Base-by-base conservation (phyloP, 2,797 vertebrate species). In the Lutjanus argentimaculatus region DNA sequence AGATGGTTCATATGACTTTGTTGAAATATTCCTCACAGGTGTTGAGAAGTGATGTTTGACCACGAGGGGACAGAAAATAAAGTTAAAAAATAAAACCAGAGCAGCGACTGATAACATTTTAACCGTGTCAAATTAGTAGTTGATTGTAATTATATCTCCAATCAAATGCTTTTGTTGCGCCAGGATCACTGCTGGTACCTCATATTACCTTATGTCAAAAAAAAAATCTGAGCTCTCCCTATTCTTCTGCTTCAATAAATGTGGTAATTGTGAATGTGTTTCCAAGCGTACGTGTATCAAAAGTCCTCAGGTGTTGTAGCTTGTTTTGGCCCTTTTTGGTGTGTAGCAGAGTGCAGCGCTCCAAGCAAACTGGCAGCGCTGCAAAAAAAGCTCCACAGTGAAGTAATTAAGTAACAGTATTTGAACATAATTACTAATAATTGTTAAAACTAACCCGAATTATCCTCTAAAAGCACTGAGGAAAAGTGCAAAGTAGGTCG, bases 221-320 rank as follows among this genome's bases (percentile, higher is more conserved):
- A 65, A 72, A 36, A 30, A 36, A 61, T 42, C 0, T 15, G 22
- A 67, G 46, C 61, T 5, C 30, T 46, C 30, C n/a, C 53, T 40
- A n/a, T 49, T 83, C 59, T 48, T 67, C 72, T 75, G 67, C 57
- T 56, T 85, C 46, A 82, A 25, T 64, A 62, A 75, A 78, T 56
- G 53, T 57, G 65, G 52, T 65, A 80, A 75, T 69, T 74, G 72
- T 46, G 68, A 51, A 70, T 55, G 49, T 68, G 67, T 77, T 57
- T 66, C 59, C 14, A 57, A 64, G 61, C 65, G 57, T 67, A 19
- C 15, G 66, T 61, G 71, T 56, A 72, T 70, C 61, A 55, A 80
- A 88, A 71, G 73, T 64, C 82, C 78, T 87, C 79, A 59, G 75
- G 82, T 83, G 79, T 67, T 77, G 48, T 1, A 71, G 79, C 67